Conservation (phyloP, 2,888 invertebrate species). For the Xanthia togata region DNA sequence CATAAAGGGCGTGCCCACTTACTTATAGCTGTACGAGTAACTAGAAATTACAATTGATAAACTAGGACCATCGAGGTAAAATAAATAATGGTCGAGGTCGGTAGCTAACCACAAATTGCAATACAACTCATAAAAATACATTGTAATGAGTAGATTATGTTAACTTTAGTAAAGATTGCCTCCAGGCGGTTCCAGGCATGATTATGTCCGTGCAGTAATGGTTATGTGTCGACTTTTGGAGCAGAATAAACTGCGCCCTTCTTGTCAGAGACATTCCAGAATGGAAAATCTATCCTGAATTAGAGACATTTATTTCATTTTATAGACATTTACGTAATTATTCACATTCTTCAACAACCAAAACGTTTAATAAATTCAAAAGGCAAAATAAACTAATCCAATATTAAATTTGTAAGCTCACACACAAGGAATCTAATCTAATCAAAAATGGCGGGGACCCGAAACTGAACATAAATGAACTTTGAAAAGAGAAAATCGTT, state of each 20-base stretch:
- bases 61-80: no score
- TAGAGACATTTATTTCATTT: no score
- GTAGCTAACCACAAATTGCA: no score
- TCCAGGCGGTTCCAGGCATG: background rate
- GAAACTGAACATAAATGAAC: background rate
- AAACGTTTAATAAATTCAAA: background rate
- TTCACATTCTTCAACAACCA: background rate
- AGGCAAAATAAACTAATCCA: background rate
- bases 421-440: slow-evolving; percentile 2
- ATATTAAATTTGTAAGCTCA: background rate
- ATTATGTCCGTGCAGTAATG: background rate
- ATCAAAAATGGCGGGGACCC: background rate
- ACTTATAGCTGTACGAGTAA: no score
- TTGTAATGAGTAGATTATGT: no score
- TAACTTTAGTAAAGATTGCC: no score
- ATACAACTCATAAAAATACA: no score
- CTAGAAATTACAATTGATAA: no score
- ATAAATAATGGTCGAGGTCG: no score
- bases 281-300: background rate
- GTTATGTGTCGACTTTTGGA: background rate
- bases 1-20: no score
- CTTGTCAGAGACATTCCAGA: background rate
- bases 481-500: background rate
- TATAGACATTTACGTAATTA: background rate
- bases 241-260: no score